phyloP scores from a whole-genome alignment of 1,140 invertebrate species.

The Agrilus planipennis region DNA sequence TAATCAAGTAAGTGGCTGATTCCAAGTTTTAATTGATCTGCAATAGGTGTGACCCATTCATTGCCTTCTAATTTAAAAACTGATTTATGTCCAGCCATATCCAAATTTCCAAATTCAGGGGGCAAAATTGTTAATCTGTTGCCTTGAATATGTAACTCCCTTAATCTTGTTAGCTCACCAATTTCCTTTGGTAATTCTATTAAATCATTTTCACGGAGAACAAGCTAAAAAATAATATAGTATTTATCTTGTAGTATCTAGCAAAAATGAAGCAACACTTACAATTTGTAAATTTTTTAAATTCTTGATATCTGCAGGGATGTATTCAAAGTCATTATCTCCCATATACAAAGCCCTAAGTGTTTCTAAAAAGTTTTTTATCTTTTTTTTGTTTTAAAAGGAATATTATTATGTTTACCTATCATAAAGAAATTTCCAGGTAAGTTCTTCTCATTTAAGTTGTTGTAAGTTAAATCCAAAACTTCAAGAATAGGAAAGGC shows the following conservation, averaged over 20 bases:
- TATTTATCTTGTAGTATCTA: neutral
- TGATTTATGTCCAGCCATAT: constrained; percentile 87
- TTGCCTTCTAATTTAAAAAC: constrained; percentile 95
- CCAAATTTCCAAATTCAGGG: constrained; percentile 81
- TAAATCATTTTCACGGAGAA: constrained; percentile 88
- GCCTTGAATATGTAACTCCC: constrained; percentile 88
- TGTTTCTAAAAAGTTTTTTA: constrained; percentile 65
- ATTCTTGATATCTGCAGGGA: constrained; percentile 83
- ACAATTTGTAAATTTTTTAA: constrained; percentile 96
- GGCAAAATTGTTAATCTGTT: constrained; percentile 87
- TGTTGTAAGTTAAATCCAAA: constrained; percentile 96
- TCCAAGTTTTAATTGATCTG: constrained; percentile 88
- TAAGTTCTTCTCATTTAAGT: constrained; percentile 85
- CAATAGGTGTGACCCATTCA: constrained; percentile 94
- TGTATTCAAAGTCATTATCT: constrained; percentile 96
- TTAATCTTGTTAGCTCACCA: constrained; percentile 69
- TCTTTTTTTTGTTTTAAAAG: no score
- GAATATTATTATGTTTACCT: no score
- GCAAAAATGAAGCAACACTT: constrained; percentile 34
- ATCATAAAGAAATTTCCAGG: constrained; percentile 99
- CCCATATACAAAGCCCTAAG: constrained; percentile 89
- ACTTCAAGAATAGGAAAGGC: constrained; percentile 93
- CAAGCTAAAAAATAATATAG: constrained; percentile 49
- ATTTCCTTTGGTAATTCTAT: constrained; percentile 88
- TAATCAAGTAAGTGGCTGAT: constrained; percentile 90